A percentile compares a stretch with the other conserved stretches of the same genome.
phyloP scores from a whole-genome alignment of 2,888 invertebrate genomes.

The Drosophila multiciliata region DNA sequence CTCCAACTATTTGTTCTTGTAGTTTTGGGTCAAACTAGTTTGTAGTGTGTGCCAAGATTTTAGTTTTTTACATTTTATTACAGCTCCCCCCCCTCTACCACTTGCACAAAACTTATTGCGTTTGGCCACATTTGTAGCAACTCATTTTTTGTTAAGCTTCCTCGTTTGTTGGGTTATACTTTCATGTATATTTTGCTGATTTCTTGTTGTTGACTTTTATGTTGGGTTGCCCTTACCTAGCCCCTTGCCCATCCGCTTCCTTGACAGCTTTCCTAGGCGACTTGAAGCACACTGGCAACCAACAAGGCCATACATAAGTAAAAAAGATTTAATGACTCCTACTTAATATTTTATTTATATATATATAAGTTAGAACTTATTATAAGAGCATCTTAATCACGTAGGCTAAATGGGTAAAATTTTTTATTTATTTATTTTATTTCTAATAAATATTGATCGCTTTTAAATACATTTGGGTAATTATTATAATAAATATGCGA shows the following conservation, averaged over 20 bases:
- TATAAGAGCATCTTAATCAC: neutral
- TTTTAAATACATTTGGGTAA: neutral
- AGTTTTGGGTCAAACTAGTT: constrained; percentile 75
- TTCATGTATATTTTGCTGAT: constrained; percentile 54
- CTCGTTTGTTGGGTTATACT: constrained; percentile 43
- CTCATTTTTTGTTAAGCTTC: constrained; percentile 41
- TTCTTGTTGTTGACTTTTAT: constrained; percentile 74
- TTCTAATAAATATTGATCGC: neutral
- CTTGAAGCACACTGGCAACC: neutral
- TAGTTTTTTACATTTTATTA: constrained; percentile 43
- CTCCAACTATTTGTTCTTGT: constrained; percentile 66
- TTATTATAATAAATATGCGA: neutral
- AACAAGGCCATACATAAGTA: constrained; percentile 4
- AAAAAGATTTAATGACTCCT: constrained; percentile 49
- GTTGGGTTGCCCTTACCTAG: constrained; percentile 19
- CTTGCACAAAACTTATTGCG: neutral
- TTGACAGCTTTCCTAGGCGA: neutral
- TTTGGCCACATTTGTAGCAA: constrained; percentile 67
- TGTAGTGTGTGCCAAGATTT: constrained; percentile 66
- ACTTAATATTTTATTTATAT: constrained; percentile 33
- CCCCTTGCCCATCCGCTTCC: neutral
- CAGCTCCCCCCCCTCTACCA: neutral
- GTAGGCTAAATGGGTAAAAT: neutral
- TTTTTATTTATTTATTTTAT: neutral
- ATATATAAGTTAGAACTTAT: neutral